Conservation (phyloP, 2,797 vertebrate genomes). For the Anguilla obscura region DNA sequence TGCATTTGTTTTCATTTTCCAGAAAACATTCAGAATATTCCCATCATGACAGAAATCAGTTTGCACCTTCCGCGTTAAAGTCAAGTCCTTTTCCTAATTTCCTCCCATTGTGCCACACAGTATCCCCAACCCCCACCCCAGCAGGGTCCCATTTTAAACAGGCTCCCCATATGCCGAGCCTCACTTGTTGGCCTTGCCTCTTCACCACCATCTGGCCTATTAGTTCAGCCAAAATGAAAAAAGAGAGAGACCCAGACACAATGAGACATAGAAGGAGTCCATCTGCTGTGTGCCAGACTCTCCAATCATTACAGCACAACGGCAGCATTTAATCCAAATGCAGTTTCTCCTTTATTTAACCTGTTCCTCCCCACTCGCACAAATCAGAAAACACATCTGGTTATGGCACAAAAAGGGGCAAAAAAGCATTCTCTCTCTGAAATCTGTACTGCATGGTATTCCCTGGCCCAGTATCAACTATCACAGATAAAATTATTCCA, state of each 20-base stretch:
- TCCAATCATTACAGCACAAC: conserved; percentile 83
- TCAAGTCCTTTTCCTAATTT: conserved; percentile 77
- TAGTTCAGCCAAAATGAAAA: conserved; percentile 77
- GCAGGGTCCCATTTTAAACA: conserved; percentile 96
- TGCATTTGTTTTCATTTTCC: not conserved
- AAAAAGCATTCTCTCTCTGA: not conserved
- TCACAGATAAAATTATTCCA: not conserved
- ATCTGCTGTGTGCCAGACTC: conserved; percentile 88
- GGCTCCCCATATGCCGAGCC: conserved; percentile 97
- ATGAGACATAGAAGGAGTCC: conserved; percentile 78
- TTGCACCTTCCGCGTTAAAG: conserved; percentile 52
- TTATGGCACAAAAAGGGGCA: not conserved
- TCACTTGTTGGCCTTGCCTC: conserved; percentile 91
- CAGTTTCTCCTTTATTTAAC: conserved; percentile 82
- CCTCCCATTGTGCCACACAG: conserved; percentile 73
- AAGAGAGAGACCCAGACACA: conserved; percentile 67
- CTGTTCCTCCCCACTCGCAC: conserved; percentile 79
- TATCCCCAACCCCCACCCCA: conserved; percentile 70
- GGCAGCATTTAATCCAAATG: conserved; percentile 90
- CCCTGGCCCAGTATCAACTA: not conserved
- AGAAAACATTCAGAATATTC: not conserved
- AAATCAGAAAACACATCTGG: conserved; percentile 1
- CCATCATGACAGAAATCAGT: not conserved
- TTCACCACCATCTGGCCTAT: conserved; percentile 94
- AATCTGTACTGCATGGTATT: not conserved